Conservation (phyloP, 2,113 vertebrate species). For the Formicarius rufipectus region DNA sequence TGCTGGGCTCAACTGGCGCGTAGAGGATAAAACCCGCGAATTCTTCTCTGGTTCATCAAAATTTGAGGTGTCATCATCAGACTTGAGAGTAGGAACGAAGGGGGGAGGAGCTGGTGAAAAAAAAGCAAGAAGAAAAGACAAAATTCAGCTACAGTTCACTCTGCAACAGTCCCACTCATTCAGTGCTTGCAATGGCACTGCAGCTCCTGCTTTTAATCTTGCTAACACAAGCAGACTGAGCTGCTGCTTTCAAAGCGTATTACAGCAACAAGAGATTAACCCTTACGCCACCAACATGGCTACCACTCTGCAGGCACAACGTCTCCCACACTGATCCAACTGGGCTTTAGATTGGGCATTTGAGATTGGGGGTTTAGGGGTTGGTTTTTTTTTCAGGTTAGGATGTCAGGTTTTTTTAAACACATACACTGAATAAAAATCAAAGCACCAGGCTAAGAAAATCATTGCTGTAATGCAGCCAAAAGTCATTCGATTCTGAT, state of each 20-base stretch:
- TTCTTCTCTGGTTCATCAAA: conserved; percentile 91
- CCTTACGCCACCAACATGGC: conserved; percentile 80
- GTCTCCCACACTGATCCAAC: conserved; percentile 30
- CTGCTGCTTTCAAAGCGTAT: conserved; percentile 76
- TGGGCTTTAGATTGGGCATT: not conserved
- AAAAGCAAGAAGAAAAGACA: conserved; percentile 75
- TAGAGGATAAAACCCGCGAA: conserved; percentile 84
- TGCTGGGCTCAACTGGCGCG: conserved; percentile 83
- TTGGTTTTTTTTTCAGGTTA: not conserved
- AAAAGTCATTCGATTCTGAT: not conserved
- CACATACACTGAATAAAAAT: conserved; percentile 1
- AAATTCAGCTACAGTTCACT: conserved; percentile 74
- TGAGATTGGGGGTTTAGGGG: not conserved
- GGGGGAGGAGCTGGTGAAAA: conserved; percentile 88
- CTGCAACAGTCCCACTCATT: conserved; percentile 73
- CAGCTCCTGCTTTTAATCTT: conserved; percentile 87
- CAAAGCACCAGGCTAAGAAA: conserved; percentile 14
- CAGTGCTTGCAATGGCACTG: conserved; percentile 77
- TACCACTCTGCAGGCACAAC: conserved; percentile 73
- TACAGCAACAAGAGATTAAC: conserved; percentile 86
- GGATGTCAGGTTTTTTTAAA: not conserved
- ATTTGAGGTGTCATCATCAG: conserved; percentile 94
- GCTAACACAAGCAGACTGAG: conserved; percentile 85
- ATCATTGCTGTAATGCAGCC: not conserved
- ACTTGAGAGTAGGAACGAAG: conserved; percentile 88